Conservation (phyloP, 1,140 invertebrate species). For the Drosophila repletoides region DNA sequence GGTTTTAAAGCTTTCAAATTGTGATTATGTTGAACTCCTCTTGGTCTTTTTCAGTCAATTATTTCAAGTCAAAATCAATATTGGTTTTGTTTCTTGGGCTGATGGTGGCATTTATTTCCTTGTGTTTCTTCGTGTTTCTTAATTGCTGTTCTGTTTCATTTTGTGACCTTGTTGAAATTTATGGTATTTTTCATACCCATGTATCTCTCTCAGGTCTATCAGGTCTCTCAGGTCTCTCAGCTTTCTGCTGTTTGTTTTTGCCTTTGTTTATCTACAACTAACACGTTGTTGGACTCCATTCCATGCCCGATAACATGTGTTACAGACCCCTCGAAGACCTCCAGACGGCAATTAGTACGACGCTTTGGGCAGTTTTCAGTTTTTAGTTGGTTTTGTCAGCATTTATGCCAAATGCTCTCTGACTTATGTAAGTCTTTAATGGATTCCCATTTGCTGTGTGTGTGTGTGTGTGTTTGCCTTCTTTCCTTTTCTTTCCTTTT, state of each 20-base stretch:
- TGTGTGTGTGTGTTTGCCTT: no score
- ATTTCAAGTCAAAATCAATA: conserved; percentile 62
- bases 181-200: conserved; percentile 54
- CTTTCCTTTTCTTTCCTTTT: no score
- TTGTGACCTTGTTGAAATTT: conserved; percentile 76
- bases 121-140: conserved; percentile 45
- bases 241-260: conserved; percentile 15
- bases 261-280: conserved; percentile 65
- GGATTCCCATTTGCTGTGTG: no score
- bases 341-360: conserved; percentile 39
- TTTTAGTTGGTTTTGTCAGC: conserved; percentile 22
- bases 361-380: conserved; percentile 21
- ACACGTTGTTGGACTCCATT: conserved; percentile 33
- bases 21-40: conserved; percentile 10
- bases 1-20: conserved; percentile 21
- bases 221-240: background rate
- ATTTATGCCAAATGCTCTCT: conserved; percentile 28
- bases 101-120: no score
- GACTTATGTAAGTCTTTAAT: conserved; percentile 24
- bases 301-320: conserved; percentile 58
- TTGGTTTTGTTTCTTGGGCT: conserved; percentile 30
- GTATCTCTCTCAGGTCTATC: background rate
- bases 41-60: conserved; percentile 25
- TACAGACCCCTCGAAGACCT: conserved; percentile 25
- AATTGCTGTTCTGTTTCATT: conserved; percentile 59